Evolutionary conservation across 2,888 invertebrate genomes (phyloP).

Genomic region (Prosapia bicincta): DNA sequence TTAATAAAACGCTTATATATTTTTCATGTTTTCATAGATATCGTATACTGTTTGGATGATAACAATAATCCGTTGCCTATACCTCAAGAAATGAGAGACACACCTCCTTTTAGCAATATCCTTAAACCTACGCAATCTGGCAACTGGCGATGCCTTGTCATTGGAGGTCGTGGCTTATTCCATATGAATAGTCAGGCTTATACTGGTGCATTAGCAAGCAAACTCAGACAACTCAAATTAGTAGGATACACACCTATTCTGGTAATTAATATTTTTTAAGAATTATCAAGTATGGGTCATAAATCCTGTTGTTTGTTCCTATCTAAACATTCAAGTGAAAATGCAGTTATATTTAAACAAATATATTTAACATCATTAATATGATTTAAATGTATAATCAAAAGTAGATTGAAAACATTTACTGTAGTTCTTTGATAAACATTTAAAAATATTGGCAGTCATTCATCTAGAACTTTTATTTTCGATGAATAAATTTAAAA

Average conservation of each 20-base stretch:
- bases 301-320: not conserved
- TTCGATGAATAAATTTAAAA: too few species aligned
- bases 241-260: constrained; percentile 48
- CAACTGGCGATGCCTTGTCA: constrained; percentile 50
- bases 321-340: too few species aligned
- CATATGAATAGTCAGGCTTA: constrained; percentile 51
- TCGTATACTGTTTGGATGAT: constrained; percentile 57
- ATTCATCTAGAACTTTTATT: too few species aligned
- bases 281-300: too few species aligned
- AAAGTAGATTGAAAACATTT: too few species aligned
- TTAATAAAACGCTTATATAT: too few species aligned
- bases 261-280: too few species aligned
- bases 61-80: constrained; percentile 48
- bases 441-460: too few species aligned
- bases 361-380: too few species aligned
- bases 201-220: constrained; percentile 58
- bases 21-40: constrained; percentile 53
- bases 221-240: constrained; percentile 59
- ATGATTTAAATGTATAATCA: too few species aligned
- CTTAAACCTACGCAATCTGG: constrained; percentile 43
- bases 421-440: too few species aligned
- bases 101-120: constrained; percentile 43
- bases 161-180: constrained; percentile 60
- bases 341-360: too few species aligned
- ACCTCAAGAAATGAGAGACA: constrained; percentile 37